These are phyloP conservation scores for Augochlora pura DNA, from an alignment of 1,140 invertebrate species.

Conservation along the genomic window DNA sequence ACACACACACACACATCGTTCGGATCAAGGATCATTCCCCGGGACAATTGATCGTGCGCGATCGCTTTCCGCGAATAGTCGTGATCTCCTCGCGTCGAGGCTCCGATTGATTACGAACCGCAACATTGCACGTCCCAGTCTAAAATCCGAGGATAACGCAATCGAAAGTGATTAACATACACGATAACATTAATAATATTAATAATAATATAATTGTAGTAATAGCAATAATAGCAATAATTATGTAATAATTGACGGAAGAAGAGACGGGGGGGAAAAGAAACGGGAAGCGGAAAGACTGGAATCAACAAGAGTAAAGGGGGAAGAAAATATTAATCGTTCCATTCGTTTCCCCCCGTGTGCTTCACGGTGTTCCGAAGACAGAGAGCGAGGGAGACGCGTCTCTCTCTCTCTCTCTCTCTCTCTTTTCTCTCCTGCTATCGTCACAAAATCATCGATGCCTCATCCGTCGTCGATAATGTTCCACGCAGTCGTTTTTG, in stretches of 20 bases:
- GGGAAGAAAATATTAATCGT: neutral
- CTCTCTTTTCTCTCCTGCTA: neutral
- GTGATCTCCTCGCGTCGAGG: neutral
- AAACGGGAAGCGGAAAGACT: slow-evolving; percentile 15
- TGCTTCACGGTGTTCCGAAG: neutral
- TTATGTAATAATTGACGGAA: slow-evolving; percentile 21
- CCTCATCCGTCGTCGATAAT: slow-evolving; percentile 26
- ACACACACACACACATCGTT: neutral
- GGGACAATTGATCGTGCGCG: neutral
- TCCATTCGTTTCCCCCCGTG: neutral
- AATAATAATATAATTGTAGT: slow-evolving; percentile 14
- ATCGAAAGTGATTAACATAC: slow-evolving; percentile 36
- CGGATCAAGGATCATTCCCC: neutral
- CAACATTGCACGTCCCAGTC: slow-evolving; percentile 42
- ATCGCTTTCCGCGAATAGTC: neutral
- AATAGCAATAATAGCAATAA: slow-evolving; percentile 23
- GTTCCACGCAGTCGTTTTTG: slow-evolving; percentile 47
- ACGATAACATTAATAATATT: slow-evolving; percentile 35
- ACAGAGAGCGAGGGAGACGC: neutral
- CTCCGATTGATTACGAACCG: slow-evolving; percentile 3
- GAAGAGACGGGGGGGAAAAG: slow-evolving; percentile 28
- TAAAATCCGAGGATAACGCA: slow-evolving; percentile 26
- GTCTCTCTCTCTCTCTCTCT: neutral
- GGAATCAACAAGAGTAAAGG: slow-evolving; percentile 5
- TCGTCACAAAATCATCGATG: neutral